These are phyloP conservation scores for Poecilia velifera DNA, from an alignment of 2,797 vertebrate species.

Conservation along the genomic window DNA sequence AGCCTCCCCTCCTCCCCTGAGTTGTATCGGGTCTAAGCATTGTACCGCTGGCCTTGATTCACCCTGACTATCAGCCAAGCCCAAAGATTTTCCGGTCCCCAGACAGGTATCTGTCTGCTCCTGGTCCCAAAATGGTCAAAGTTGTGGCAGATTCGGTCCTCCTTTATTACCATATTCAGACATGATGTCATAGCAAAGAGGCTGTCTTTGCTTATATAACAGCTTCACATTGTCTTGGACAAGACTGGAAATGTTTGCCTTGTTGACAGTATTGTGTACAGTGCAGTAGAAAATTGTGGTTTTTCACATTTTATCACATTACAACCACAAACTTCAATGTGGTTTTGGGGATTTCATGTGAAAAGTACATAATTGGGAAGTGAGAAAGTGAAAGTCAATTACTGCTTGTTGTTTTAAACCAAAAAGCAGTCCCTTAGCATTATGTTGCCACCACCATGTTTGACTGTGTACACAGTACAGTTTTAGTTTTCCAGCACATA, in stretches of 20 bases:
- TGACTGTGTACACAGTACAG: neutral
- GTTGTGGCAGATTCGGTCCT: slow-evolving; percentile 46
- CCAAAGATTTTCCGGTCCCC: slow-evolving; percentile 74
- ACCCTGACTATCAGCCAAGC: slow-evolving; percentile 78
- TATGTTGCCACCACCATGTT: neutral
- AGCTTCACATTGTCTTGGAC: neutral
- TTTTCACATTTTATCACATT: neutral
- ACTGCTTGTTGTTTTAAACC: neutral
- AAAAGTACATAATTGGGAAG: neutral
- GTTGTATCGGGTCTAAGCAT: slow-evolving; percentile 67
- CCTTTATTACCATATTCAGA: slow-evolving; percentile 39
- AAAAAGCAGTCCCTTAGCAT: neutral
- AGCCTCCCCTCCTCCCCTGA: slow-evolving; percentile 45
- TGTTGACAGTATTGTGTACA: neutral
- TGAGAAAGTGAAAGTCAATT: neutral
- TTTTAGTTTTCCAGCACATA: neutral
- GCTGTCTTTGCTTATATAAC: slow-evolving; percentile 12
- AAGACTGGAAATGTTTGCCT: neutral
- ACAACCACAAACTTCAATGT: neutral
- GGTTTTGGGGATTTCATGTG: neutral
- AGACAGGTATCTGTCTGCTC: slow-evolving; percentile 74
- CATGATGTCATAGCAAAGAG: slow-evolving; percentile 35
- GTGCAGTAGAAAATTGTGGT: neutral
- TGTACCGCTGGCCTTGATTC: slow-evolving; percentile 72
- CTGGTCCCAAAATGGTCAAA: slow-evolving; percentile 61